A percentile compares a stretch with the other conserved stretches of the same genome.
Conservation (phyloP, 1,140 invertebrate species). For the Drosophila guanche region DNA sequence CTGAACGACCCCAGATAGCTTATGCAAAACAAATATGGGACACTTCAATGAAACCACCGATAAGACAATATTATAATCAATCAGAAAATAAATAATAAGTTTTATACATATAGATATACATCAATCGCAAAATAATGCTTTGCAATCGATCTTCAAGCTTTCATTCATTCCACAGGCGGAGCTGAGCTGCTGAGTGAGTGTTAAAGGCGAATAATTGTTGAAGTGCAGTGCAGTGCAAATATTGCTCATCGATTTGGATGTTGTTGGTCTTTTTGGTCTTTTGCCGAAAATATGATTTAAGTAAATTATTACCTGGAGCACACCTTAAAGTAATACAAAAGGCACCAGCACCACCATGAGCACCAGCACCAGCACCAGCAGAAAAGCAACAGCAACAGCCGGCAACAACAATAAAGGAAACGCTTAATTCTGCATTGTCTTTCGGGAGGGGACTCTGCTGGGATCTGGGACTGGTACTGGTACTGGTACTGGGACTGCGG, state of each 20-base stretch:
- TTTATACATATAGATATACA: too few species aligned
- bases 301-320: conserved; percentile 83
- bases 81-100: too few species aligned
- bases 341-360: conserved; percentile 46
- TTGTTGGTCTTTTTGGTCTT: conserved; percentile 48
- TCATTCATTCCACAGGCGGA: conserved; percentile 58
- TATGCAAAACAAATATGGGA: too few species aligned
- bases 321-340: conserved; percentile 83
- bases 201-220: conserved; percentile 76
- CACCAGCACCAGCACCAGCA: conserved; percentile 9
- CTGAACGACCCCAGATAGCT: too few species aligned
- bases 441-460: conserved; percentile 35
- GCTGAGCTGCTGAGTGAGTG: conserved; percentile 75
- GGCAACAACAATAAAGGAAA: conserved; percentile 79
- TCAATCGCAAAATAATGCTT: too few species aligned
- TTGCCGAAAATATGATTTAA: conserved; percentile 79
- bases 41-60: too few species aligned
- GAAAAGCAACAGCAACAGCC: conserved; percentile 30
- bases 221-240: conserved; percentile 40
- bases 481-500: background rate
- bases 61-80: too few species aligned
- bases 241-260: conserved; percentile 18
- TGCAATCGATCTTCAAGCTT: background rate
- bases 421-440: conserved; percentile 82
- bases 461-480: background rate